phyloP scores from a whole-genome alignment of 1,140 invertebrate genomes.

The Aphis craccivora region DNA sequence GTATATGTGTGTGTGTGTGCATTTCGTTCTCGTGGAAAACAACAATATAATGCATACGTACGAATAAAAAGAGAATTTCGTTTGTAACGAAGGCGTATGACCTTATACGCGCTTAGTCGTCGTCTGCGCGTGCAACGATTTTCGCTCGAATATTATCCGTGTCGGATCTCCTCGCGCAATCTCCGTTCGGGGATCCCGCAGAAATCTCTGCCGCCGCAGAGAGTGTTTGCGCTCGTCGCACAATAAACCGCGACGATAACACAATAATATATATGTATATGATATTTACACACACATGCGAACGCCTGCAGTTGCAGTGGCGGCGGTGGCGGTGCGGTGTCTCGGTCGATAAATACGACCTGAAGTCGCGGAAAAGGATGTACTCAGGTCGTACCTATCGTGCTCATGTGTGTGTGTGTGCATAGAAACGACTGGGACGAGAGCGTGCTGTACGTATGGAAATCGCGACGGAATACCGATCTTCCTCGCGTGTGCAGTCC shows the following conservation, averaged over 20 bases:
- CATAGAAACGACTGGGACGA: neutral
- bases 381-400: no score
- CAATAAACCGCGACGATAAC: neutral
- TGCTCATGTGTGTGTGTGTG: neutral
- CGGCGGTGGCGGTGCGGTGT: neutral
- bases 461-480: slow-evolving; percentile 2
- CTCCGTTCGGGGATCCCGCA: neutral
- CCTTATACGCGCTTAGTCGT: neutral
- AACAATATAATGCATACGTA: neutral
- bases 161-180: slow-evolving; percentile 34
- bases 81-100: neutral
- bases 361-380: neutral
- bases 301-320: neutral
- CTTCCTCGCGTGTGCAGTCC: neutral
- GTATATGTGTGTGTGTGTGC: neutral
- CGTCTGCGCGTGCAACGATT: neutral
- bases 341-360: slow-evolving; percentile 7
- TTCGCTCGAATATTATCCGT: slow-evolving; percentile 35
- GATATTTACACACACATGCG: neutral
- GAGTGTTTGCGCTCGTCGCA: neutral
- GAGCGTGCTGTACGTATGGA: neutral
- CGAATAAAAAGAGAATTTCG: neutral
- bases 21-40: neutral
- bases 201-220: neutral
- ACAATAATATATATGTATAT: neutral